Conservation (phyloP, 2,113 vertebrate species). For the Peromyscus maniculatus region DNA sequence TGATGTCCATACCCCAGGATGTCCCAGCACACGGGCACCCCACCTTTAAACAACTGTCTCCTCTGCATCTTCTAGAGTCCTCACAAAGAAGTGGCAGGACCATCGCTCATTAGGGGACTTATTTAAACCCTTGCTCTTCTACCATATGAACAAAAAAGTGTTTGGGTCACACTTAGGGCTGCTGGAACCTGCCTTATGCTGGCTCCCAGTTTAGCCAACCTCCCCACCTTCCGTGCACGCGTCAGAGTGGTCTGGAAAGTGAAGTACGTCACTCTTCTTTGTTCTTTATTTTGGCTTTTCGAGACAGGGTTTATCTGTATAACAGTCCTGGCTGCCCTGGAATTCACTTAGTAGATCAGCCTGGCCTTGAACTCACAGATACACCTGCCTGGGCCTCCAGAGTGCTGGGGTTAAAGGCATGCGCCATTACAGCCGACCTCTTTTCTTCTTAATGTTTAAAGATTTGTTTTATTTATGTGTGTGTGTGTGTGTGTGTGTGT, state of each 20-base stretch:
- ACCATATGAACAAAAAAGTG: not conserved
- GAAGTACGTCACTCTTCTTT: not conserved
- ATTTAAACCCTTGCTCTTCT: constrained; percentile 16
- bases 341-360: not conserved
- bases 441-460: not conserved
- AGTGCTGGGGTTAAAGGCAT: not conserved
- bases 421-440: not conserved
- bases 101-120: not conserved
- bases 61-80: not conserved
- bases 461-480: not conserved
- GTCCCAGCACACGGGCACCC: not conserved
- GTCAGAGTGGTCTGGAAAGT: not conserved
- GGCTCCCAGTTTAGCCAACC: not conserved
- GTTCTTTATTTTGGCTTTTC: not conserved
- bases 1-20: not conserved
- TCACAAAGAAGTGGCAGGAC: not conserved
- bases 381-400: not conserved
- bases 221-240: not conserved
- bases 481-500: not conserved
- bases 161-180: not conserved
- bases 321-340: not conserved
- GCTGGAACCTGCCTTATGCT: not conserved
- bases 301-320: not conserved
- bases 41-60: not conserved
- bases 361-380: not conserved